Evolutionary conservation across 2,113 vertebrate genomes (phyloP).

Genomic region (Cinclus cinclus): DNA sequence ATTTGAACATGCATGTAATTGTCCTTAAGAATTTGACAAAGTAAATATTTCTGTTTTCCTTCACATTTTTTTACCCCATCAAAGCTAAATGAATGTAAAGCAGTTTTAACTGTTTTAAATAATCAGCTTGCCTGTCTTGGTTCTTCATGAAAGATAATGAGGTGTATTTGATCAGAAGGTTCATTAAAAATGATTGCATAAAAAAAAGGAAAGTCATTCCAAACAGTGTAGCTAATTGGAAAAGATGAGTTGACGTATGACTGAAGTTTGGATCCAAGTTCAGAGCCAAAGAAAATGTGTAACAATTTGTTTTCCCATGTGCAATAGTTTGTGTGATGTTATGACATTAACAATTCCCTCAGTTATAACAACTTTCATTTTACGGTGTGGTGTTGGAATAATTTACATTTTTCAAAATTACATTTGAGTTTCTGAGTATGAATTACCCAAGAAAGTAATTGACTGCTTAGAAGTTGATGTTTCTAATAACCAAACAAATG

Average conservation of each 20-base stretch:
- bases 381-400: constrained; percentile 32
- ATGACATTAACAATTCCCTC: constrained; percentile 55
- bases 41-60: constrained; percentile 28
- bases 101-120: constrained; percentile 22
- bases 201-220: not conserved
- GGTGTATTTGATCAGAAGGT: constrained; percentile 44
- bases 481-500: constrained; percentile 46
- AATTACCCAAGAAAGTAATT: constrained; percentile 37
- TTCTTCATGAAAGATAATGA: constrained; percentile 50
- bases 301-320: constrained; percentile 56
- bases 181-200: constrained; percentile 47
- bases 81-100: constrained; percentile 32
- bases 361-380: constrained; percentile 48
- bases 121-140: constrained; percentile 5
- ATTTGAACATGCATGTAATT: not conserved
- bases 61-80: not conserved
- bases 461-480: constrained; percentile 40
- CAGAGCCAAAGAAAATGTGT: constrained; percentile 31
- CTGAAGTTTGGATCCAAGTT: constrained; percentile 44
- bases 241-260: not conserved
- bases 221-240: not conserved
- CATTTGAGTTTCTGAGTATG: constrained; percentile 25
- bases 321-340: constrained; percentile 41
- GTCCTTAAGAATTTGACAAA: not conserved
- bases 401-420: constrained; percentile 39